These are phyloP conservation scores for Vulpes ferrilata DNA, from an alignment of 2,113 vertebrate species.

Conservation along the genomic window DNA sequence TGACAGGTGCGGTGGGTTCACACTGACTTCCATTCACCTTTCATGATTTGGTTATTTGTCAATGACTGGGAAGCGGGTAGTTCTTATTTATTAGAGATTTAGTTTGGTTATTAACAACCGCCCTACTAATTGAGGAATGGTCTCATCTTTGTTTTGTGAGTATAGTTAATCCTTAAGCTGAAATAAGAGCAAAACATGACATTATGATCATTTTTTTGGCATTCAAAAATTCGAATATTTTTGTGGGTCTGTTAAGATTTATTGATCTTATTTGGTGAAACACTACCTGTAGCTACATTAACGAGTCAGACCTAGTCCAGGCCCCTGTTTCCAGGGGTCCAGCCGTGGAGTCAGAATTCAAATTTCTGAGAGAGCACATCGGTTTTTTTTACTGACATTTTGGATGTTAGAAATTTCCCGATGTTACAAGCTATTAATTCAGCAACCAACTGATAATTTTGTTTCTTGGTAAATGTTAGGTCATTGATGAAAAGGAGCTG, in stretches of 20 bases:
- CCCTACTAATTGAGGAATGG: no score
- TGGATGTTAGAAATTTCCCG: neutral
- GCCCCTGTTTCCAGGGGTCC: neutral
- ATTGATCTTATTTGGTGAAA: neutral
- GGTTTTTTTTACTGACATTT: neutral
- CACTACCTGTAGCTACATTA: accelerated
- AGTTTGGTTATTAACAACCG: neutral
- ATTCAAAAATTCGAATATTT: neutral
- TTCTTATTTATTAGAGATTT: neutral
- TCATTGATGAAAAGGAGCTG: conserved; percentile 73
- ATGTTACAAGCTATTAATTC: conserved; percentile 23
- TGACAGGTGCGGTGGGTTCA: accelerated
- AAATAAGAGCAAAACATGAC: neutral
- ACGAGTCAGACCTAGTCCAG: accelerated
- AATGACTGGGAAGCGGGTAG: neutral
- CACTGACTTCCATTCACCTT: neutral
- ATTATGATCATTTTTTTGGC: neutral
- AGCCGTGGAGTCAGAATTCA: accelerated
- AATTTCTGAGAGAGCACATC: neutral
- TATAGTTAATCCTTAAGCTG: neutral
- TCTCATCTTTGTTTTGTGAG: neutral
- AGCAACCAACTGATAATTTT: conserved; percentile 60
- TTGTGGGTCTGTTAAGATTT: neutral
- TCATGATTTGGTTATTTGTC: accelerated
- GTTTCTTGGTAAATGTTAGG: conserved; percentile 72